phyloP scores from a whole-genome alignment of 37 sponge, comb jelly and placozoan species.

The Lycopodina hypogea region DNA sequence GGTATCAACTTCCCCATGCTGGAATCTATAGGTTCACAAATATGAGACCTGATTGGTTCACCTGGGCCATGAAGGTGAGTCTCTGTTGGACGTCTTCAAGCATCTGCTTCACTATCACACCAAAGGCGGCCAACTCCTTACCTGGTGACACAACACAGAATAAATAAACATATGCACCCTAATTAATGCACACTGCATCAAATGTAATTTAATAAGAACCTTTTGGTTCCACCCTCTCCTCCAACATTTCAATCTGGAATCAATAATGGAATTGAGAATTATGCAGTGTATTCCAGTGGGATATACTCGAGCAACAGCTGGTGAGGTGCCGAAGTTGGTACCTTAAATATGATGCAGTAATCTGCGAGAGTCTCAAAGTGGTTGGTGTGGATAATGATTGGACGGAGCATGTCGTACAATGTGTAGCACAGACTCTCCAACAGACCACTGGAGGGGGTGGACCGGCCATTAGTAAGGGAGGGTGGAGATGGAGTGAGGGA shows the following conservation, averaged over 20 bases:
- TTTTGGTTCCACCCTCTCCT: slow-evolving; percentile 75
- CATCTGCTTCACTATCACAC: slow-evolving; percentile 73
- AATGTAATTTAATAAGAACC: slow-evolving; percentile 27
- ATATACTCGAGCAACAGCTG: background rate
- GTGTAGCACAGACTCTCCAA: slow-evolving; percentile 82
- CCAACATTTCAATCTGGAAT: slow-evolving; percentile 81
- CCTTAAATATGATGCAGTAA: slow-evolving; percentile 90
- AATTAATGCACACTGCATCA: background rate
- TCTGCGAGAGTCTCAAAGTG: slow-evolving; percentile 96
- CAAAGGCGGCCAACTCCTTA: slow-evolving; percentile 74
- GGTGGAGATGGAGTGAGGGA: background rate
- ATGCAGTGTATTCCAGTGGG: background rate
- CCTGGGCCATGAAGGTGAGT: slow-evolving; percentile 92
- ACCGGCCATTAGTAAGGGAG: background rate
- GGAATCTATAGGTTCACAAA: no score
- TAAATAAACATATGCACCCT: background rate
- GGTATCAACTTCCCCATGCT: no score
- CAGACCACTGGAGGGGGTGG: slow-evolving; percentile 61
- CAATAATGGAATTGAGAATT: background rate
- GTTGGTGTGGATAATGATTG: slow-evolving; percentile 84
- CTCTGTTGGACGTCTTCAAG: slow-evolving; percentile 96
- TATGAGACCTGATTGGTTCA: no score
- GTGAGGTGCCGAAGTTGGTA: background rate
- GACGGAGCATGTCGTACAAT: slow-evolving; percentile 87
- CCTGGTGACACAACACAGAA: slow-evolving; percentile 26